phyloP scores from a whole-genome alignment of 2,797 vertebrate genomes.

The Podargus strigoides region DNA sequence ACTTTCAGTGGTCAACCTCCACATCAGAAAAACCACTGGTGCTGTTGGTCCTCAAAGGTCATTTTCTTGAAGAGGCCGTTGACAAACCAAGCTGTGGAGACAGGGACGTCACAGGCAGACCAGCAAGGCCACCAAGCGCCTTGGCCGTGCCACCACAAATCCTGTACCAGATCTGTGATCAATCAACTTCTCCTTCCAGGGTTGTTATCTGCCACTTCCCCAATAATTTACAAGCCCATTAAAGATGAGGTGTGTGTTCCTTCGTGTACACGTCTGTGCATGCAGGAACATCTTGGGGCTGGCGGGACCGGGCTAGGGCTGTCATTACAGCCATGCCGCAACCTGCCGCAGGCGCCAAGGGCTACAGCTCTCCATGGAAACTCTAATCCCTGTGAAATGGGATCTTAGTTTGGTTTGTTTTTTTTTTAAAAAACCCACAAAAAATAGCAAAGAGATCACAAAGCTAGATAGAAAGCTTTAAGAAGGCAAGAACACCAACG shows the following conservation, averaged over 20 bases:
- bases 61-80: background rate
- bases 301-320: background rate
- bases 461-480: background rate
- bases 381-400: conserved; percentile 41
- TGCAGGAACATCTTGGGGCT: background rate
- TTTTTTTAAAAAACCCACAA: conserved; percentile 22
- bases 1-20: background rate
- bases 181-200: background rate
- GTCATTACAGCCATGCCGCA: background rate
- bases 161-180: background rate
- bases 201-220: background rate
- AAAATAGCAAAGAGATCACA: background rate
- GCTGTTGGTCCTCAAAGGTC: background rate
- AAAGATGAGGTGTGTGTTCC: accelerated
- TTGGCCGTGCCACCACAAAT: background rate
- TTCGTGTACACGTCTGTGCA: accelerated
- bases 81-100: background rate
- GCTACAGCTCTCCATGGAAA: conserved; percentile 53
- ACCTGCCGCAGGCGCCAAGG: conserved; percentile 34
- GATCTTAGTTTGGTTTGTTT: conserved; percentile 1
- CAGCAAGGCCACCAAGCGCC: background rate
- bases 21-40: background rate
- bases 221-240: background rate
- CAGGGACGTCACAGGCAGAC: background rate
- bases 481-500: background rate